Percentiles rank a stretch among this genome's conserved stretches.
phyloP scores from a whole-genome alignment of 64 coral and sea anemone species.

The Catalaphyllia jardinei region DNA sequence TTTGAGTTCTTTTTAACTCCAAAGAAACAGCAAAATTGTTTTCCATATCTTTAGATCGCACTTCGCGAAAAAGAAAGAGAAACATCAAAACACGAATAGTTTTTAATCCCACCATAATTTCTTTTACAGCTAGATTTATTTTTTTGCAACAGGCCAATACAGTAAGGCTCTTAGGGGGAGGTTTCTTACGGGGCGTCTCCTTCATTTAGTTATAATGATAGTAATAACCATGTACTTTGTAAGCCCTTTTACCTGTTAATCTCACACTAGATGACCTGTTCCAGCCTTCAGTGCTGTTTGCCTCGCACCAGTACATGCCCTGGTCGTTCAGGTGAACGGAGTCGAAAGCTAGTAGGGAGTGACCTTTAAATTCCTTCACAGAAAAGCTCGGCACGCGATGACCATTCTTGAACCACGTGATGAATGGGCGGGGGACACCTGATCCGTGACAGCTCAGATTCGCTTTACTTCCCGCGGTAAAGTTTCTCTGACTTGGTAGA shows the following conservation, averaged over 20 bases:
- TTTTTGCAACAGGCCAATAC: background rate
- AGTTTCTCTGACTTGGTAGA: background rate
- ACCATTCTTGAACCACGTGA: slow-evolving; percentile 58
- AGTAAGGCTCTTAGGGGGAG: too few relatives aligned
- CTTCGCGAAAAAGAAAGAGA: too few relatives aligned
- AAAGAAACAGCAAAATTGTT: too few relatives aligned
- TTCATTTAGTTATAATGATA: background rate
- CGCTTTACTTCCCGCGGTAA: background rate
- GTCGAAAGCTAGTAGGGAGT: background rate
- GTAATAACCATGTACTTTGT: too few relatives aligned
- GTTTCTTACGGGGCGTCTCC: background rate
- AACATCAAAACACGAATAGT: too few relatives aligned
- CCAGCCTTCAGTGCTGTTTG: slow-evolving; percentile 8
- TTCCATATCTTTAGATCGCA: too few relatives aligned
- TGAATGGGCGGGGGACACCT: slow-evolving; percentile 26
- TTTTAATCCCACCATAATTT: too few relatives aligned
- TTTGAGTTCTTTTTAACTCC: too few relatives aligned
- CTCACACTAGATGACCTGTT: background rate
- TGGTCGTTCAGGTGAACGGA: background rate
- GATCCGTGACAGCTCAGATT: slow-evolving; percentile 27
- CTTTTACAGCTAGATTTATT: too few relatives aligned
- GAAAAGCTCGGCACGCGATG: background rate
- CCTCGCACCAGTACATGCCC: slow-evolving; percentile 39
- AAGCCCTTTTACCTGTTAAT: background rate
- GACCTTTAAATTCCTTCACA: background rate